Percentiles rank a stretch among this genome's conserved stretches.
Evolutionary conservation across 2,797 vertebrate genomes (phyloP).

Genomic region (Margarornis squamiger): DNA sequence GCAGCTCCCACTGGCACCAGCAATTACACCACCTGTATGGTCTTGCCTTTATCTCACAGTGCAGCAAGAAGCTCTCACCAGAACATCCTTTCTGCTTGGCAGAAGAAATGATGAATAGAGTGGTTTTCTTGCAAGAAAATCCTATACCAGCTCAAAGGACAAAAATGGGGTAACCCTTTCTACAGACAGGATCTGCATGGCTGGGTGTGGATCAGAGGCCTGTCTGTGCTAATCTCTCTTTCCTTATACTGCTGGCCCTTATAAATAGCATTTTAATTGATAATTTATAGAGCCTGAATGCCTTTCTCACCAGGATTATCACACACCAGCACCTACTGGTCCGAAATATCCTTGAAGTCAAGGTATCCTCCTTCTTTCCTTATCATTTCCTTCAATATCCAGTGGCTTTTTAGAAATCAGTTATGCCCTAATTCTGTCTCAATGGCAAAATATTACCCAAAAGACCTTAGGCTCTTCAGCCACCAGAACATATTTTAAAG

Average conservation of each 20-base stretch:
- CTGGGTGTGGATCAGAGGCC: fast-evolving
- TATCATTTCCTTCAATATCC: neutral
- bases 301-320: neutral
- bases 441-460: neutral
- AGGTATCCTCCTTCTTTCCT: neutral
- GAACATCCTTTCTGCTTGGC: neutral
- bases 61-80: neutral
- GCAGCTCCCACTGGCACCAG: neutral
- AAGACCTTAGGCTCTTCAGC: neutral
- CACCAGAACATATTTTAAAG: neutral
- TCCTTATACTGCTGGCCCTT: neutral
- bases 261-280: neutral
- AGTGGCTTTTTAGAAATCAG: neutral
- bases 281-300: neutral
- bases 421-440: neutral
- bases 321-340: neutral
- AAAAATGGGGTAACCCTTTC: neutral
- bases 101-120: neutral
- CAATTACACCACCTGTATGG: neutral
- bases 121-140: neutral
- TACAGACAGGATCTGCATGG: neutral
- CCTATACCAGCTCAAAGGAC: neutral
- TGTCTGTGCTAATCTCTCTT: neutral
- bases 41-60: neutral
- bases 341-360: neutral